phyloP scores from a whole-genome alignment of 2,113 vertebrate genomes.

The Sialia sialis region DNA sequence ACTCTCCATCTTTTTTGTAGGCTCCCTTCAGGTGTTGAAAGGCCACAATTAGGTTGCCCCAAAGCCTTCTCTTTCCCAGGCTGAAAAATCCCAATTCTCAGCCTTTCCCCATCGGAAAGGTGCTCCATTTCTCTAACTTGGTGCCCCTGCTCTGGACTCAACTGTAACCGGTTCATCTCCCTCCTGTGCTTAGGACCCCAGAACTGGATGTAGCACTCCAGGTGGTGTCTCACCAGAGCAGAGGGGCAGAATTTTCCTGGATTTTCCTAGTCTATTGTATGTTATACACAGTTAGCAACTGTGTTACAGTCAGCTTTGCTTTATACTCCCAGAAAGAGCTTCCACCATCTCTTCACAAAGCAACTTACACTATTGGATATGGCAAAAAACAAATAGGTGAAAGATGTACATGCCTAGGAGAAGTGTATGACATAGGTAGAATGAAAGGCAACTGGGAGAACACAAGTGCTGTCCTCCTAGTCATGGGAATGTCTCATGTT shows the following conservation, averaged over 20 bases:
- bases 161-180: neutral
- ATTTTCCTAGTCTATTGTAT: neutral
- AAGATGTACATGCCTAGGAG: neutral
- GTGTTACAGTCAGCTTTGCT: neutral
- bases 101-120: neutral
- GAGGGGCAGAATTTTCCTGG: neutral
- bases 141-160: accelerated
- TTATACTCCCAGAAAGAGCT: neutral
- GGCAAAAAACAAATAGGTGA: neutral
- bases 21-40: neutral
- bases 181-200: neutral
- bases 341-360: neutral
- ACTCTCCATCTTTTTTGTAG: neutral
- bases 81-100: neutral
- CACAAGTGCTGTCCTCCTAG: neutral
- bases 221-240: neutral
- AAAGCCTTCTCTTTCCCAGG: neutral
- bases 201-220: neutral
- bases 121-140: neutral
- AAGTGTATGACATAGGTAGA: neutral
- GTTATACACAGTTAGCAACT: neutral
- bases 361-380: neutral
- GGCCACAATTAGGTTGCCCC: neutral
- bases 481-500: neutral
- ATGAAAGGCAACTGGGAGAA: neutral